Percentiles rank a stretch among this genome's conserved stretches.
phyloP scores from a whole-genome alignment of 2,797 vertebrate genomes.

The Macropus fuliginosus region DNA sequence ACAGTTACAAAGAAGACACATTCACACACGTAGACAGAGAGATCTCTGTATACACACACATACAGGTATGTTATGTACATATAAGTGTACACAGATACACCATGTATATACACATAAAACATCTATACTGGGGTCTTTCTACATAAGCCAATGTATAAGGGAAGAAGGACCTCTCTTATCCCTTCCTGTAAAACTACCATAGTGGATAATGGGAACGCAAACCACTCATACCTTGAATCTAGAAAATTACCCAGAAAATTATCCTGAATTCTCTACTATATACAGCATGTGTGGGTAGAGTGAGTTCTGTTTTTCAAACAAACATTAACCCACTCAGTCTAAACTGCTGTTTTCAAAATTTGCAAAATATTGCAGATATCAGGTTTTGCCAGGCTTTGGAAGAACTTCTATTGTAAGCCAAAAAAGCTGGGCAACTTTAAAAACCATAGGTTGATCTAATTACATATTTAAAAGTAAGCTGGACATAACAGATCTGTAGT shows the following conservation, averaged over 20 bases:
- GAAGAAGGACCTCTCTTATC: not conserved
- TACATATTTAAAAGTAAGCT: not conserved
- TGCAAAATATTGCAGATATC: constrained; percentile 6
- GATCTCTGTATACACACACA: not conserved
- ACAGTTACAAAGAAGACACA: not conserved
- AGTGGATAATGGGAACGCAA: constrained; percentile 8
- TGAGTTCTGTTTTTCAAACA: constrained; percentile 25
- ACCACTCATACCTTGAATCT: not conserved
- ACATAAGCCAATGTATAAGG: not conserved
- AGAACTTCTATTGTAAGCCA: constrained; percentile 23
- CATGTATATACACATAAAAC: not conserved
- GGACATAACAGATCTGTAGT: not conserved
- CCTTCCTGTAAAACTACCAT: constrained; percentile 46
- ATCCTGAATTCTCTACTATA: constrained; percentile 36
- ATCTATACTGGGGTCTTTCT: not conserved
- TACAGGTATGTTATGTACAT: not conserved
- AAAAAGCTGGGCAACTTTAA: not conserved
- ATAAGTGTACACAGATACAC: not conserved
- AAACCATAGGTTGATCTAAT: not conserved
- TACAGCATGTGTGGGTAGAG: not conserved
- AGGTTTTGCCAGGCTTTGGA: constrained; percentile 16
- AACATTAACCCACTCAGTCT: not conserved
- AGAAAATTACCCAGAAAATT: constrained; percentile 13
- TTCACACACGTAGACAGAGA: not conserved
- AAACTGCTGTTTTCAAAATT: constrained; percentile 43